Percentiles rank a stretch among this genome's conserved stretches.
phyloP scores from a whole-genome alignment of 2,113 vertebrate species.

The Formicarius rufipectus region DNA sequence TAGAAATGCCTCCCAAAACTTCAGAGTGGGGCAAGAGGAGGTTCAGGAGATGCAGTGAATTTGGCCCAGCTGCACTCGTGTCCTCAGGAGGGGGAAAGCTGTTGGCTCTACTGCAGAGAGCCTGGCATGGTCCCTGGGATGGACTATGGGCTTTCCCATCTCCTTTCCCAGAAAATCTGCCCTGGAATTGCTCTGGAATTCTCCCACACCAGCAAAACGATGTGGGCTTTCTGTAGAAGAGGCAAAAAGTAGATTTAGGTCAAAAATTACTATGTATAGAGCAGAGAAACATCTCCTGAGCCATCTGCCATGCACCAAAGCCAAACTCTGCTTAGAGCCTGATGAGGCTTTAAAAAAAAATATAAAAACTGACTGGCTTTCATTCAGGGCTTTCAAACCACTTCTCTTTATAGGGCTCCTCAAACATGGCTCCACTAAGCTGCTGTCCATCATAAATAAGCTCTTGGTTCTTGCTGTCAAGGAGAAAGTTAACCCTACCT shows the following conservation, averaged over 20 bases:
- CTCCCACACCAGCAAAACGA: not conserved
- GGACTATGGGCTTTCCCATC: fast-evolving
- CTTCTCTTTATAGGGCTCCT: not conserved
- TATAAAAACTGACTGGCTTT: not conserved
- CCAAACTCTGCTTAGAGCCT: slow-evolving; percentile 33
- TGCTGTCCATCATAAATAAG: slow-evolving; percentile 11
- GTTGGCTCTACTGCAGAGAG: not conserved
- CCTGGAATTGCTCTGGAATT: not conserved
- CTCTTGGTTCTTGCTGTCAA: not conserved
- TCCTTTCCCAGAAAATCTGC: not conserved
- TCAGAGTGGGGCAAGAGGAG: not conserved
- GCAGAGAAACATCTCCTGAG: slow-evolving; percentile 17
- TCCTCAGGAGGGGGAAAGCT: not conserved
- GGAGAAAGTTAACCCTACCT: not conserved
- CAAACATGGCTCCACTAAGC: not conserved
- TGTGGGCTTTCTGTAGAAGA: not conserved
- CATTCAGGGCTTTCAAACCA: slow-evolving; percentile 18
- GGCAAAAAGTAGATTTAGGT: slow-evolving; percentile 26
- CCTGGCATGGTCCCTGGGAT: not conserved
- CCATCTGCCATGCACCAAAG: slow-evolving; percentile 48
- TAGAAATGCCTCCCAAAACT: not conserved
- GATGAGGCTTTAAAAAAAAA: not conserved
- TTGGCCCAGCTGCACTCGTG: not conserved
- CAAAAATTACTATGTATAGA: slow-evolving; percentile 47
- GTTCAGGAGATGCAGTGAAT: not conserved